Conservation (phyloP, 2,113 vertebrate genomes). For the Alligator sinensis region DNA sequence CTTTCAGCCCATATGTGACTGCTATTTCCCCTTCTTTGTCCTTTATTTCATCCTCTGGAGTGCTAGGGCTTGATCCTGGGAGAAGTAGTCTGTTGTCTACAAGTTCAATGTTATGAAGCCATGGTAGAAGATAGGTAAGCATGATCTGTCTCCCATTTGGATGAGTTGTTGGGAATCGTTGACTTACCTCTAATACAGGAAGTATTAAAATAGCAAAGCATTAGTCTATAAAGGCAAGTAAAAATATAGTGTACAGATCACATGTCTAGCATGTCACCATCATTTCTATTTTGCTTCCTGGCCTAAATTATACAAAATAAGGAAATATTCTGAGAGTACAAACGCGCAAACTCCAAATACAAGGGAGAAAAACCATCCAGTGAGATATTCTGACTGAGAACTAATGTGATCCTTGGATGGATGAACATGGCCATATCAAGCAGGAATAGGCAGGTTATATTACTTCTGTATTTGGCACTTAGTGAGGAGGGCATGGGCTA, state of each 20-base stretch:
- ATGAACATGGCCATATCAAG: too few species aligned
- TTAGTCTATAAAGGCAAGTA: not conserved
- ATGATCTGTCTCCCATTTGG: conserved; percentile 97
- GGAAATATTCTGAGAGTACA: not conserved
- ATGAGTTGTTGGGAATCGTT: conserved; percentile 95
- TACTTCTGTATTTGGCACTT: too few species aligned
- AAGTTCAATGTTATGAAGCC: conserved; percentile 97
- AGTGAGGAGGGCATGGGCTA: too few species aligned
- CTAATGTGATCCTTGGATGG: too few species aligned
- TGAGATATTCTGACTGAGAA: too few species aligned
- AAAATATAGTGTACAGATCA: not conserved
- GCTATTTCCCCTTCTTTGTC: conserved; percentile 81
- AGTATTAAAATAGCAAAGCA: not conserved
- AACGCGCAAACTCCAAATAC: not conserved
- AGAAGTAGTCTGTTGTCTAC: conserved; percentile 95
- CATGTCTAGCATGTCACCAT: not conserved
- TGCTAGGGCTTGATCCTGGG: conserved; percentile 92
- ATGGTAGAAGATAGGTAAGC: conserved; percentile 96
- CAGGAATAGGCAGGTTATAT: too few species aligned
- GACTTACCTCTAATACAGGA: conserved; percentile 90
- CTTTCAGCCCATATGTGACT: conserved; percentile 86
- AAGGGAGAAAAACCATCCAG: too few species aligned
- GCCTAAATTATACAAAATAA: not conserved
- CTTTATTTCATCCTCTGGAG: conserved; percentile 89
- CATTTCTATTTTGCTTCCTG: not conserved